Base-by-base conservation (phyloP, 1,140 invertebrate genomes). In the Meteorus sp. region DNA sequence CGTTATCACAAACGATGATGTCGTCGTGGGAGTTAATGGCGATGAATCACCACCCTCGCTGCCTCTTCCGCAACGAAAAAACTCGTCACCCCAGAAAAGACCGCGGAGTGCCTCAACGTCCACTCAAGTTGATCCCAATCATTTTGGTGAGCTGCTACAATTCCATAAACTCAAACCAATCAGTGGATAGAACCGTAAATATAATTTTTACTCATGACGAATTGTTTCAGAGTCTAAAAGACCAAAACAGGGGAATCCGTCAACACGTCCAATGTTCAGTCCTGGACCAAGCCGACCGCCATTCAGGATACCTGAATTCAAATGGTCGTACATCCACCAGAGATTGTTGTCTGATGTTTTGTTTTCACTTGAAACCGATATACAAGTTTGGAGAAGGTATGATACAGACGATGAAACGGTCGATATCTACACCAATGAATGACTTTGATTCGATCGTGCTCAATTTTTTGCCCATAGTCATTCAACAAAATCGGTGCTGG, bases 311-410 rank as follows among this genome's bases (percentile, higher is more conserved):
- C 97, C 97, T 25, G 97, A 99, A 82, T 99, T 99, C 81, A 91
- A 96, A 68, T 99, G 98, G 97, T 99, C 97, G 3, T 93, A 95
- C 75, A 95, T 99, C 64, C 98, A 99, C 82, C 95, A 99, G 78
- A 85, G 95, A 63, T 82, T 99, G 56, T 82, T 99, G 1, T 97
- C 95, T 9, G 97, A 99, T 83, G 90, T 99, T 17, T 82, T 99
- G 7, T 97, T 96, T 78, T 97, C 95, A 0, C 82, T 99, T 20
- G 98, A 99, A 82, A 95, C 93, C 11, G 97, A 99, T 73, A 94
- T 99, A 67, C 94, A 98, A 85, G 91, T 92, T 27, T 93, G 91
- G 91, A 83, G 86, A 79, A 86, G 85, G 87, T 90, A 25, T 33
- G 17, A 29, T n/a, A n/a, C n/a, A n/a, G n/a, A n/a, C n/a, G n/a